Base-by-base conservation (phyloP, 1,140 invertebrate species). In the Dysdera silvatica region DNA sequence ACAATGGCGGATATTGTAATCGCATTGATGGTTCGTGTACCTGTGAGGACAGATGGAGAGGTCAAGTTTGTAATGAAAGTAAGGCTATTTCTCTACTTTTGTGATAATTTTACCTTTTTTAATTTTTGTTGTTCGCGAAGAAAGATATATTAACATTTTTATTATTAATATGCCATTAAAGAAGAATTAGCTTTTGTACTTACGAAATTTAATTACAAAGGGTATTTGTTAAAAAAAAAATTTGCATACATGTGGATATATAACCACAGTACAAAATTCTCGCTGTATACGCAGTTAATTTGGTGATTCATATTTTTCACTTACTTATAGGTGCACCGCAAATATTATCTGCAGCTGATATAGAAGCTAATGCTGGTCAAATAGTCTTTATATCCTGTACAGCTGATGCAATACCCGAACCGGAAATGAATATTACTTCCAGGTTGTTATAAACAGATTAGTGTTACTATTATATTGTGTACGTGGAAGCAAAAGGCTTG, bases 351-450 rank as follows among this genome's bases (percentile, higher is more conserved):
- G 51, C 63, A 5, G 45, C 23, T 6, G 63, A 59, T 37, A 43
- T 55, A 2, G 63, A 65, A 37, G 51, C 55, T 4, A 60, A 65
- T 32, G n/a, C 23, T 18, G 52, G 43, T 12, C 56, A 65, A n/a
- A 40, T 37, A 1, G 31, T 40, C 24, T 60, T 54, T 23, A 26
- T 65, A 7, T 60, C 57, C 3, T 65, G 63, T 23, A 65, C 63
- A 40, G 63, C 63, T 3, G 63, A 65, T 49, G 63, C 63, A 18
- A 55, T 65, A 20, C 63, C 63, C 12, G 26, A 49, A 41, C 63
- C 63, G 14, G 20, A 28, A 0, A 37, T 65, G 37, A 48, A 65
- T 4, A 60, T 65, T 37, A 33, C 49, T 1, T 49, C 33, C 45
- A 65, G 52, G 63, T 65, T 26, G 1, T 33, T 12, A 12, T 41